phyloP scores from a whole-genome alignment of 92 coral and sea anemone species.

The Phenganax subtilis region DNA sequence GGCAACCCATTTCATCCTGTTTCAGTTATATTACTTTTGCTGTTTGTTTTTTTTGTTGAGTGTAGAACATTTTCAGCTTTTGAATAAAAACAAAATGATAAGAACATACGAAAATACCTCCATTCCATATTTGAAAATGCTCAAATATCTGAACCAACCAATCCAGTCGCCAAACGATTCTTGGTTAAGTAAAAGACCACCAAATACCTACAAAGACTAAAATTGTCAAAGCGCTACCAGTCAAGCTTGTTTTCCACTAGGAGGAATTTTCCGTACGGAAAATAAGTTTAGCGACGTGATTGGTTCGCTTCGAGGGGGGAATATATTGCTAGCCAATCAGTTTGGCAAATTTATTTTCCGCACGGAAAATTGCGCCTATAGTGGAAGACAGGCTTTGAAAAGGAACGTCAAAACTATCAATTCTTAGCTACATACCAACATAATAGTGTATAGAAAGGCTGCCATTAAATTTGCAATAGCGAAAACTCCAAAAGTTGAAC shows the following conservation, averaged over 20 bases:
- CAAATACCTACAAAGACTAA: constrained; percentile 56
- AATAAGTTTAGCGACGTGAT: no score
- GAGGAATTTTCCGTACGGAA: no score
- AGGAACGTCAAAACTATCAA: no score
- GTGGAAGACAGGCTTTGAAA: neutral
- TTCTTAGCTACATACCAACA: constrained; percentile 65
- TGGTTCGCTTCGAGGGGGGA: no score
- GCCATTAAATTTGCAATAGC: constrained; percentile 84
- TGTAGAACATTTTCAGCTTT: no score
- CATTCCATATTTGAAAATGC: constrained; percentile 79
- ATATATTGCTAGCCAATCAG: no score
- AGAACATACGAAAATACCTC: constrained; percentile 50
- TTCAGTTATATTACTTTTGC: neutral
- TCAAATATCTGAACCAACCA: constrained; percentile 83
- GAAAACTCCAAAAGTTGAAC: constrained; percentile 77
- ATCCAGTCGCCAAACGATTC: constrained; percentile 82
- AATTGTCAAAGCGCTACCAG: neutral
- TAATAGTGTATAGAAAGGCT: constrained; percentile 76
- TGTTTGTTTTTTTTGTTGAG: neutral
- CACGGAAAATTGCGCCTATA: neutral
- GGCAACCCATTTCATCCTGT: neutral
- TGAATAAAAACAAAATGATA: neutral
- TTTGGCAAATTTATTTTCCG: no score
- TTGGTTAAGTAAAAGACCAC: constrained; percentile 83
- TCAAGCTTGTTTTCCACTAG: no score